A percentile compares a stretch with the other conserved stretches of the same genome.
Evolutionary conservation across 2,888 invertebrate species (phyloP).

Genomic region (Gari tellinella): DNA sequence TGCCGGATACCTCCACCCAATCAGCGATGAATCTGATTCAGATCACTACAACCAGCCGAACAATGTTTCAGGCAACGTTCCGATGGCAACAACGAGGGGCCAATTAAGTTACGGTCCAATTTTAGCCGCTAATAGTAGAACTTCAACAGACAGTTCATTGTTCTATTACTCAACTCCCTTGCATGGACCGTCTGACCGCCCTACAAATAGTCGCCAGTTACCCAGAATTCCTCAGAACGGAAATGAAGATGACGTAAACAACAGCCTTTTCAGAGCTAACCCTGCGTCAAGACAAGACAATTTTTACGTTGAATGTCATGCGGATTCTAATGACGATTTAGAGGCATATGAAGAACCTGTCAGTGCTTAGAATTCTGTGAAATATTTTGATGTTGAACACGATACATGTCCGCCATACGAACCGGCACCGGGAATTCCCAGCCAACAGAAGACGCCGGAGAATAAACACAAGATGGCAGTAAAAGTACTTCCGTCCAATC

Average conservation of each 20-base stretch:
- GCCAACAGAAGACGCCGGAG: background rate
- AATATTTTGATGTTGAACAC: slow-evolving; percentile 15
- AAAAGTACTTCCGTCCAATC: slow-evolving; percentile 43
- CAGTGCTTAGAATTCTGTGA: slow-evolving; percentile 34
- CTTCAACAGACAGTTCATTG: slow-evolving; percentile 1
- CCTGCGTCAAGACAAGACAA: background rate
- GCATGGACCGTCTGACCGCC: background rate
- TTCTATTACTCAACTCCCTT: slow-evolving; percentile 30
- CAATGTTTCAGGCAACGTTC: slow-evolving; percentile 2
- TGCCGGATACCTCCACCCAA: slow-evolving; percentile 38
- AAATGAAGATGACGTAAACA: background rate
- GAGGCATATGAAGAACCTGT: slow-evolving; percentile 54
- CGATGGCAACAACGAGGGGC: slow-evolving; percentile 43
- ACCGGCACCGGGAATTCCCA: background rate
- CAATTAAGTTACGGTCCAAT: slow-evolving; percentile 58
- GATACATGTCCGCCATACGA: background rate
- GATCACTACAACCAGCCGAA: slow-evolving; percentile 29
- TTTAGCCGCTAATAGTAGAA: slow-evolving; percentile 38
- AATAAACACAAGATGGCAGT: slow-evolving; percentile 21
- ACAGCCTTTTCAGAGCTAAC: slow-evolving; percentile 3
- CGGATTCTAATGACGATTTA: slow-evolving; percentile 1
- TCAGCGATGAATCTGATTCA: slow-evolving; percentile 25
- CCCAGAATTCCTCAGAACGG: too few species aligned
- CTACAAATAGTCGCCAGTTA: too few species aligned
- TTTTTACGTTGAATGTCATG: too few species aligned